A percentile compares a stretch with the other conserved stretches of the same genome.
Evolutionary conservation across 2,797 vertebrate genomes (phyloP).

Genomic region (Acanthurus leucopareius): DNA sequence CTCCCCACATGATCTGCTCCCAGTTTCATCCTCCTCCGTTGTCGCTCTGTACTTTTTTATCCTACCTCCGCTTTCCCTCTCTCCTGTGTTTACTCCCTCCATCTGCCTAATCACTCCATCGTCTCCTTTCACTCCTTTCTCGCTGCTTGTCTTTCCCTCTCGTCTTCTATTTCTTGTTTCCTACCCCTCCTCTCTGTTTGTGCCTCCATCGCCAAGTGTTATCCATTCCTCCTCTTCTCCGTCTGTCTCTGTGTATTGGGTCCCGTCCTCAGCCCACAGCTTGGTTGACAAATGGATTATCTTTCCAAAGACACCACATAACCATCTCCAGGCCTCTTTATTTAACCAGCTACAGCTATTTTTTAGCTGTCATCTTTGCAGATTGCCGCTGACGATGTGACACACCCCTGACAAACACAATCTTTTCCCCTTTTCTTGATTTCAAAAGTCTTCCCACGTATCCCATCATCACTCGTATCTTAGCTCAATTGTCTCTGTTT

Average conservation of each 20-base stretch:
- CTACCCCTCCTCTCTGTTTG: conserved; percentile 69
- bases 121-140: conserved; percentile 59
- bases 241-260: conserved; percentile 74
- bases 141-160: conserved; percentile 61
- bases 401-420: conserved; percentile 13
- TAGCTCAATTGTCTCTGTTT: no score
- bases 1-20: conserved; percentile 35
- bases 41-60: conserved; percentile 25
- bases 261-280: conserved; percentile 70
- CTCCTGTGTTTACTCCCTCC: conserved; percentile 68
- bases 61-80: conserved; percentile 6
- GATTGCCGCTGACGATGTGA: conserved; percentile 19
- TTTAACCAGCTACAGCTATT: conserved; percentile 63
- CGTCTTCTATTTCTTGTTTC: conserved; percentile 46
- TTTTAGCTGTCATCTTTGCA: conserved; percentile 49
- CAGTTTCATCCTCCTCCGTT: conserved; percentile 47
- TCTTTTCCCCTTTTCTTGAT: not conserved
- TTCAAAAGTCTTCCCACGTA: not conserved
- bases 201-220: conserved; percentile 63
- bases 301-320: conserved; percentile 60
- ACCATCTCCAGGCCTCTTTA: conserved; percentile 65
- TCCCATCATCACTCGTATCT: not conserved
- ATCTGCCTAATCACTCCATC: conserved; percentile 72
- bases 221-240: conserved; percentile 72
- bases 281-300: conserved; percentile 75